phyloP scores from a whole-genome alignment of 1,140 invertebrate genomes.

The Penaeus chinensis region DNA sequence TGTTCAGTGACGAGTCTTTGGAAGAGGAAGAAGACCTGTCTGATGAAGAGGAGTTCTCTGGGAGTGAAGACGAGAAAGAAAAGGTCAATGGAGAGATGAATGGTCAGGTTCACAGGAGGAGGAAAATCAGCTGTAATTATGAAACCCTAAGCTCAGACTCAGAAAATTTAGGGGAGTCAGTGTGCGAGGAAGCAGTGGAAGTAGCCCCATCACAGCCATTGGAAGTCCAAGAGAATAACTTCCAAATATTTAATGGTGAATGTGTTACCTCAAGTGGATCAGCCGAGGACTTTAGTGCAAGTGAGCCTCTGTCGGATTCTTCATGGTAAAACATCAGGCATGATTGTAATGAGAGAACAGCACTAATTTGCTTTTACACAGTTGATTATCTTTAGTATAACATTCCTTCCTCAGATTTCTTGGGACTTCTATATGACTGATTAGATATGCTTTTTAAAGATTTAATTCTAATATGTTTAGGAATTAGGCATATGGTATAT shows the following conservation, averaged over 20 bases:
- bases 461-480: too few relatives aligned
- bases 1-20: conserved; percentile 50
- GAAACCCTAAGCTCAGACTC: neutral
- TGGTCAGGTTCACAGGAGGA: neutral
- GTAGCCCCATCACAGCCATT: neutral
- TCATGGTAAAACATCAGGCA: neutral
- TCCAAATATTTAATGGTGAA: conserved; percentile 43
- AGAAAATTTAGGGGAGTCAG: conserved; percentile 34
- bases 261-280: conserved; percentile 42
- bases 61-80: conserved; percentile 26
- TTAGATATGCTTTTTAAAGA: too few relatives aligned
- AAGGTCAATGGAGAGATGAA: neutral
- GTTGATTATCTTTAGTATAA: neutral
- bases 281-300: conserved; percentile 12
- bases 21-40: conserved; percentile 48
- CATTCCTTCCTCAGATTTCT: neutral
- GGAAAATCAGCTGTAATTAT: conserved; percentile 28
- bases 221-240: conserved; percentile 16
- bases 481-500: too few relatives aligned
- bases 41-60: conserved; percentile 51
- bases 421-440: too few relatives aligned
- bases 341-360: neutral
- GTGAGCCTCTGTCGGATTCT: conserved; percentile 42
- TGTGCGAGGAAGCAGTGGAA: conserved; percentile 48
- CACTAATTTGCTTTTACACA: neutral